These are phyloP conservation scores for Venusia cambrica DNA, from an alignment of 2,888 invertebrate genomes.

Conservation along the genomic window DNA sequence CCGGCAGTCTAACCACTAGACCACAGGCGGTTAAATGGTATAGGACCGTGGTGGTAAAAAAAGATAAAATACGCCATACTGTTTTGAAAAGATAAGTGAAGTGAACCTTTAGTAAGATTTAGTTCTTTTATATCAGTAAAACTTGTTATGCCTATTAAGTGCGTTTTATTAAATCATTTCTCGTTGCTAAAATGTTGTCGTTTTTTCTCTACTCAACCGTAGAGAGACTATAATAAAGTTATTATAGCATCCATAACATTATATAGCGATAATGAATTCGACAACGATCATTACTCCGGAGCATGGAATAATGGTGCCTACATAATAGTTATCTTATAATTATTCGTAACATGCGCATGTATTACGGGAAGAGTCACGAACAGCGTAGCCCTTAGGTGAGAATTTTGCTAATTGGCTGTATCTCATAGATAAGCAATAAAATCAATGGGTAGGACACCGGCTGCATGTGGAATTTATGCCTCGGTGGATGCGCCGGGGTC, in stretches of 20 bases:
- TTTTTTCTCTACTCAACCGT: conserved; percentile 3
- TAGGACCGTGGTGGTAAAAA: too few species aligned
- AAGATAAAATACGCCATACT: too few species aligned
- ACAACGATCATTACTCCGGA: conserved; percentile 16
- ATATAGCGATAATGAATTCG: conserved; percentile 16
- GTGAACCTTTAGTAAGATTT: too few species aligned
- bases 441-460: conserved; percentile 75
- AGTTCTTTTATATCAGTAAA: conserved; percentile 9
- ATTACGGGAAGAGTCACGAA: conserved; percentile 61
- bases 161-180: conserved; percentile 7
- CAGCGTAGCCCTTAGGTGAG: conserved; percentile 47
- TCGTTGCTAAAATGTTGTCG: background rate
- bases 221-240: conserved; percentile 11
- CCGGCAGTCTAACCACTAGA: too few species aligned
- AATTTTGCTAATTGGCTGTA: conserved; percentile 73
- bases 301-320: conserved; percentile 37
- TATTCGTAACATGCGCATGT: conserved; percentile 52
- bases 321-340: conserved; percentile 43
- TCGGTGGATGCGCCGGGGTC: conserved; percentile 73
- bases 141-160: background rate
- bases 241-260: conserved; percentile 18
- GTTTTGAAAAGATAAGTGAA: too few species aligned
- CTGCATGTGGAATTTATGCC: conserved; percentile 77
- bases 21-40: too few species aligned
- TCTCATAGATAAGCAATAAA: conserved; percentile 73